A percentile compares a stretch with the other conserved stretches of the same genome.
phyloP scores from a whole-genome alignment of 2,888 invertebrate genomes.

The Eilema caniola region DNA sequence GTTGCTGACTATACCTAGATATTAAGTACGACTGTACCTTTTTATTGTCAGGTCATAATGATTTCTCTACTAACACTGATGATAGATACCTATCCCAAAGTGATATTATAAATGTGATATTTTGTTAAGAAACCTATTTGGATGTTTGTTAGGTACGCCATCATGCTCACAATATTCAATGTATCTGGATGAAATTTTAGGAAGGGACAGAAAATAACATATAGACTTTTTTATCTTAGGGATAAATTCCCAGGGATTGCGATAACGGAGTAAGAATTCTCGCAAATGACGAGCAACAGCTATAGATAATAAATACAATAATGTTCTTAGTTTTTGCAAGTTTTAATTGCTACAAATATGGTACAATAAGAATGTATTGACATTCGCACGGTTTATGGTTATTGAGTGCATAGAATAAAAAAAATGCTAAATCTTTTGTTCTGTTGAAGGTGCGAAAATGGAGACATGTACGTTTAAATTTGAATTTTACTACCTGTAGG shows the following conservation, averaged over 20 bases:
- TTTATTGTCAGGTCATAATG: too few species aligned
- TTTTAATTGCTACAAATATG: not conserved
- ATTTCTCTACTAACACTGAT: too few species aligned
- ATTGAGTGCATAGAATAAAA: not conserved
- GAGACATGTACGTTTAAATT: not conserved
- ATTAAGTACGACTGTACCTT: too few species aligned
- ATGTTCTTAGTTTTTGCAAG: not conserved
- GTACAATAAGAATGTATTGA: not conserved
- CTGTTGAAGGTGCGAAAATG: not conserved
- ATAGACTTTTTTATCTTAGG: too few species aligned
- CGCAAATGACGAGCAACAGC: not conserved
- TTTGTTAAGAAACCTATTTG: too few species aligned
- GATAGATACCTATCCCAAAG: too few species aligned
- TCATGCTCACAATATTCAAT: too few species aligned
- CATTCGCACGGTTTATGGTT: not conserved
- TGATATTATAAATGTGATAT: too few species aligned
- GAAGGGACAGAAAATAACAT: too few species aligned
- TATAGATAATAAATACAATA: not conserved
- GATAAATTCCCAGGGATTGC: not conserved
- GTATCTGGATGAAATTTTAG: too few species aligned
- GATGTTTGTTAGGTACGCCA: too few species aligned
- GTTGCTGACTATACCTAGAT: too few species aligned
- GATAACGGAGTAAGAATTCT: not conserved
- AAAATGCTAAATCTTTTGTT: not conserved
- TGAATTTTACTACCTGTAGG: not conserved